Evolutionary conservation across 1,140 invertebrate genomes (phyloP), one percentile per base, ranked within the genome.

Genomic region (Zaprionus africanus): DNA sequence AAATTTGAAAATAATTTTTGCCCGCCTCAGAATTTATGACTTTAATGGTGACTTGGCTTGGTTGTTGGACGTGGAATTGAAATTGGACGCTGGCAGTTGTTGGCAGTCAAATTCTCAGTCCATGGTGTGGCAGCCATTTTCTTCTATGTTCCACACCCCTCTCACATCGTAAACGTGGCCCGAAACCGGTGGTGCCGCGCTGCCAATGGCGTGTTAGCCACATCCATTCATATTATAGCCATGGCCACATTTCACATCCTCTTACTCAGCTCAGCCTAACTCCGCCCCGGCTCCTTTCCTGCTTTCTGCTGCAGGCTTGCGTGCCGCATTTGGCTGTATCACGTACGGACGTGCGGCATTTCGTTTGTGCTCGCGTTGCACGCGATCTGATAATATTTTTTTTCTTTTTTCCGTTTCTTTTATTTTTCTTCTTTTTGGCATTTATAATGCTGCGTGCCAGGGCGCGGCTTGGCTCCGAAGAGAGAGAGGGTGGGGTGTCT

Each of bases 1-100:
- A 85, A 88, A 90, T 90, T 90, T 90, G 81, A 84, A 85, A 90
- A 90, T 79, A 82, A 80, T 84, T 90, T 81, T 82, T 86, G 43
- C 41, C 54, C 64, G 64, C 28, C 38, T 61, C 63, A 58, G 38
- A 82, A 90, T 90, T 90, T 90, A 90, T 82, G 81, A 58, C 85
- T 82, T 90, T 90, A 90, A 90, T 90, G 85, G 85, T 81, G 69
- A 73, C 36, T 74, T 46, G n/a, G 41, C 36, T 61, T 61, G 31
- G 28, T 7, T 9, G 28, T 51, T 76, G 67, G 63, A 54, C 46
- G 65, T 62, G 31, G 68, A 63, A 60, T 60, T 73, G 62, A 54
- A 54, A 28, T 49, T 46, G 76, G 26, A 26, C 26, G 43, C n/a
- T 9, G 5, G 12, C 24, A 38, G 36, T 38, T 13, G 38, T 15